Evolutionary conservation across 1,140 invertebrate species (phyloP).

Genomic region (Thrips palmi): DNA sequence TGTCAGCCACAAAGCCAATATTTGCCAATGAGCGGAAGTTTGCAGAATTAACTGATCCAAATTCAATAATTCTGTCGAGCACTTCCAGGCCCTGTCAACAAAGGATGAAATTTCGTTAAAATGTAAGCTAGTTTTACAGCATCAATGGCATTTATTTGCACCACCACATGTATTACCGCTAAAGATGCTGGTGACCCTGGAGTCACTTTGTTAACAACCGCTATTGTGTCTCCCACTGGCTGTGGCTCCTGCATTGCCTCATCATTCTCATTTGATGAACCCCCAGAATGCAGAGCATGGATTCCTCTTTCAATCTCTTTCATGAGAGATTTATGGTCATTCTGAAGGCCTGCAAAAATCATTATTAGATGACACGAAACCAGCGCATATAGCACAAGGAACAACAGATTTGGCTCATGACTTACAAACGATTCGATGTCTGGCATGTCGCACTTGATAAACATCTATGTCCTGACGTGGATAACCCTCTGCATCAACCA

Average conservation of each 20-base stretch:
- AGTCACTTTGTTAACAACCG: slow-evolving; percentile 50
- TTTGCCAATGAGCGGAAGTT: slow-evolving; percentile 57
- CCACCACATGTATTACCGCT: slow-evolving; percentile 35
- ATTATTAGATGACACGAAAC: not conserved
- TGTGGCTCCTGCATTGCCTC: not conserved
- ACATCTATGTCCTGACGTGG: slow-evolving; percentile 80
- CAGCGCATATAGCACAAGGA: not conserved
- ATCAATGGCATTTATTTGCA: slow-evolving; percentile 1
- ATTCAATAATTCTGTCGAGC: slow-evolving; percentile 55
- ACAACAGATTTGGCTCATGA: slow-evolving; percentile 15
- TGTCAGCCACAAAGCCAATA: slow-evolving; percentile 47
- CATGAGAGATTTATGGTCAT: slow-evolving; percentile 77
- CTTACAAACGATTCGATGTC: slow-evolving; percentile 75
- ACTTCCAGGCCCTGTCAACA: slow-evolving; percentile 49
- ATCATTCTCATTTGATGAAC: not conserved
- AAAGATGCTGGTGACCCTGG: slow-evolving; percentile 59
- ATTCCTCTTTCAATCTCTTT: slow-evolving; percentile 63
- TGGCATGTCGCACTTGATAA: slow-evolving; percentile 70
- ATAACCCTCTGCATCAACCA: slow-evolving; percentile 73
- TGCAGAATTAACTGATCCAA: slow-evolving; percentile 57
- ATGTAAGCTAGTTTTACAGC: slow-evolving; percentile 9
- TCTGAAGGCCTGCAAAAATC: slow-evolving; percentile 53
- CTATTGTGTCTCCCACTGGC: slow-evolving; percentile 32
- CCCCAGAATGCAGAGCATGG: slow-evolving; percentile 29
- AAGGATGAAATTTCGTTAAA: slow-evolving; percentile 12